Percentiles rank a stretch among this genome's conserved stretches.
Conservation (phyloP, 2,113 vertebrate genomes). For the Dissostichus mawsoni region DNA sequence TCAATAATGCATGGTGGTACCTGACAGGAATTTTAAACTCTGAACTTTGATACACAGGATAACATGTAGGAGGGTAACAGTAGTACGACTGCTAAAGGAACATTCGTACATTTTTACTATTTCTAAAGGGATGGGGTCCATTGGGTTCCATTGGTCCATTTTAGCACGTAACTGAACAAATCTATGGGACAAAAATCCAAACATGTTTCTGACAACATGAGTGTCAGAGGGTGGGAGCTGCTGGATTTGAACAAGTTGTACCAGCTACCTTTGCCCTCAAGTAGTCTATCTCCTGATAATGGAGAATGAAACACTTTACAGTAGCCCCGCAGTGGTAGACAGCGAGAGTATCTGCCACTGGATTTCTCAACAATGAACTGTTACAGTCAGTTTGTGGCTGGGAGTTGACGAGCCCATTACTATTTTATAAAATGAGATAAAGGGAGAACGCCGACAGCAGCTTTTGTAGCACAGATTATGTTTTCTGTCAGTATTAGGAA, state of each 20-base stretch:
- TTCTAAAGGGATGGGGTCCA: background rate
- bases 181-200: background rate
- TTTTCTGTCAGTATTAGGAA: background rate
- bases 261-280: conserved; percentile 56
- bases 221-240: conserved; percentile 1
- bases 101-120: background rate
- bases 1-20: conserved; percentile 11
- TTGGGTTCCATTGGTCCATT: background rate
- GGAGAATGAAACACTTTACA: conserved; percentile 7
- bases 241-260: conserved; percentile 4
- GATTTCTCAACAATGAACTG: conserved; percentile 12
- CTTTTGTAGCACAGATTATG: background rate
- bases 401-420: background rate
- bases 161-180: conserved; percentile 1
- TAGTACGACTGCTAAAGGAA: conserved; percentile 10
- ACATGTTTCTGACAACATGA: background rate
- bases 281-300: conserved; percentile 24
- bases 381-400: background rate
- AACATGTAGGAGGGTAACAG: background rate
- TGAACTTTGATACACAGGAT: conserved; percentile 48
- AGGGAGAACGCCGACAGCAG: background rate
- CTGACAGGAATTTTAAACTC: conserved; percentile 22
- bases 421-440: background rate
- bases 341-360: conserved; percentile 17
- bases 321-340: background rate